Base-by-base conservation (phyloP, 1,140 invertebrate genomes). In the Drosophila pallidifrons region DNA sequence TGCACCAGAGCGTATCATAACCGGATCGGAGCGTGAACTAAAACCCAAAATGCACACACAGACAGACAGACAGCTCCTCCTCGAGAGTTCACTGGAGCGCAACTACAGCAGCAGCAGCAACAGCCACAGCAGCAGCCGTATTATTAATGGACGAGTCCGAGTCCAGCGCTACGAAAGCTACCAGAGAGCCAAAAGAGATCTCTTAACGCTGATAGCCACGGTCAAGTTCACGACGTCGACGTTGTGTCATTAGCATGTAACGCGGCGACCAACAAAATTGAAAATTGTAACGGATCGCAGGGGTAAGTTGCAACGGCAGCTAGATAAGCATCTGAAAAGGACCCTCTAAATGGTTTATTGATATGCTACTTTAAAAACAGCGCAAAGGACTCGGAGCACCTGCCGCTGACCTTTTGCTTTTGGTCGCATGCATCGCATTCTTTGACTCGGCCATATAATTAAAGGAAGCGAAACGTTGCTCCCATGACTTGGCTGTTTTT, bases 161-260 rank as follows among this genome's bases (percentile, higher is more conserved):
- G 75, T 86, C 81, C 78, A 85, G 11, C 75, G 82, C 82, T 75
- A 38, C 51, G 57, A 70, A 78, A 75, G 64, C 63, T 60, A 57
- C n/a, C 20, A 51, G 46, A 28, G 38, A 43, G 54, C 3, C 11
- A 41, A 54, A 11, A 28, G 25, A 87, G 85, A 91, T 91, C 83
- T 85, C 35, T 58, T 51, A 63, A 38, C 66, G 75, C 63, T 68
- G 91, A 92, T 92, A 92, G 91, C 91, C 87, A 92, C 87, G 91
- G 91, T 92, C 91, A 92, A 92, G 91, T 92, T 92, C 91, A 92
- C 81, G 85, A 71, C 75, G 78, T 45, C 64, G 38, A 61, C 77
- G 7, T 69, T 74, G 86, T 92, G 77, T 92, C 90, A 92, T 92
- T 92, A 92, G 91, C 91, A 91, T 92, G 81, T 91, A 91, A 91